A percentile compares a stretch with the other conserved stretches of the same genome.
Conservation (phyloP, 2,888 invertebrate species). For the Bimastos eiseni region DNA sequence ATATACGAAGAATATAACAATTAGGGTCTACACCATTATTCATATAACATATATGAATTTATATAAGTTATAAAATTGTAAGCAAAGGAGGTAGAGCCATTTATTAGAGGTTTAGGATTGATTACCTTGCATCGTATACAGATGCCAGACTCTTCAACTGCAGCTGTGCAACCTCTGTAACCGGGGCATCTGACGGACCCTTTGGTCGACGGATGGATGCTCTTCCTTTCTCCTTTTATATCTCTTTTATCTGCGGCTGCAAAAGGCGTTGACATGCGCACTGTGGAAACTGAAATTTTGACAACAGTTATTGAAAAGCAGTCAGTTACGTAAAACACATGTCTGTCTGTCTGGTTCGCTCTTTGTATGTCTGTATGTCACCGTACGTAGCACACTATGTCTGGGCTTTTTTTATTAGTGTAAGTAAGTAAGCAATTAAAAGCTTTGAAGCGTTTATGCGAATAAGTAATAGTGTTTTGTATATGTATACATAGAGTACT, state of each 20-base stretch:
- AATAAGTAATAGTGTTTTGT: background rate
- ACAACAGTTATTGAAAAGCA: background rate
- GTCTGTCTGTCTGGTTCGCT: background rate
- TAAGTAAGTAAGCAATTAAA: background rate
- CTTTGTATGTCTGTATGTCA: background rate
- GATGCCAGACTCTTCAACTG: background rate
- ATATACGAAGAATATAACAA: background rate
- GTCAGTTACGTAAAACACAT: conserved; percentile 1
- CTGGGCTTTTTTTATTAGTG: too few relatives aligned
- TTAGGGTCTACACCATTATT: background rate
- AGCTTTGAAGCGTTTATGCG: too few relatives aligned
- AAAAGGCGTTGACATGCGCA: conserved; percentile 13
- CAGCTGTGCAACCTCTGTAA: background rate
- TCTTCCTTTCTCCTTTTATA: background rate
- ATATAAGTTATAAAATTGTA: background rate
- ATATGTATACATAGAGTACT: background rate
- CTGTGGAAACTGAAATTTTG: background rate
- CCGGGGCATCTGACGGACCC: background rate
- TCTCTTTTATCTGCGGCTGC: conserved; percentile 5
- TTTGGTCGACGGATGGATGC: background rate
- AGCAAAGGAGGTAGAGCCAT: background rate
- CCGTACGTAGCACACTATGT: too few relatives aligned
- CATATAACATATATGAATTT: background rate
- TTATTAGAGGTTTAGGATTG: background rate
- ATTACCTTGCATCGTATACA: background rate